These are phyloP conservation scores for Lethenteron camtschaticum DNA, from an alignment of 2,113 vertebrate genomes.

Conservation along the genomic window DNA sequence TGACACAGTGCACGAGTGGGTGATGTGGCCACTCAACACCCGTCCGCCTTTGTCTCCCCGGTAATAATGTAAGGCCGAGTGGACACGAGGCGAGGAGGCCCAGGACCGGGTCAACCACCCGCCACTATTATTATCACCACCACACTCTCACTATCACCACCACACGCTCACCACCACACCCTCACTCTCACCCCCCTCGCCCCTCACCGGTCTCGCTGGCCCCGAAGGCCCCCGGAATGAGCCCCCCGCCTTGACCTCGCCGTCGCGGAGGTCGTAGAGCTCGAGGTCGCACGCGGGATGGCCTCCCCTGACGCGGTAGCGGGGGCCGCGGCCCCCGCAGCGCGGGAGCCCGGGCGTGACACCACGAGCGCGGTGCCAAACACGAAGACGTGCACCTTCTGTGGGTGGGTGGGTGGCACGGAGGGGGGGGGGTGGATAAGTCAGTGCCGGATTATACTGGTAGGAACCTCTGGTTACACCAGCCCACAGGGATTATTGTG, in stretches of 20 bases:
- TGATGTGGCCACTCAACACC: too few species aligned
- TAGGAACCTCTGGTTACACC: too few species aligned
- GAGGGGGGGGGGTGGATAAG: background rate
- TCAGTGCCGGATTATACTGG: background rate
- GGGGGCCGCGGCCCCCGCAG: slow-evolving; percentile 24
- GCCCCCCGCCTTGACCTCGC: slow-evolving; percentile 26
- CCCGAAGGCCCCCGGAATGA: slow-evolving; percentile 35
- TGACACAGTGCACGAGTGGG: too few species aligned
- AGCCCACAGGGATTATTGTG: too few species aligned
- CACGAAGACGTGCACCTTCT: slow-evolving; percentile 43
- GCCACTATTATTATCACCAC: too few species aligned
- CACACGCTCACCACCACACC: too few species aligned
- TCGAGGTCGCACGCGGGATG: slow-evolving; percentile 25
- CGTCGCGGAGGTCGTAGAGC: slow-evolving; percentile 39
- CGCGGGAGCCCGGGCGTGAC: slow-evolving; percentile 20
- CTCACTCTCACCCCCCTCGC: too few species aligned
- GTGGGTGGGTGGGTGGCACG: background rate
- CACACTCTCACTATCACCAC: too few species aligned
- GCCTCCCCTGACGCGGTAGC: slow-evolving; percentile 25
- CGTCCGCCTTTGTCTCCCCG: too few species aligned
- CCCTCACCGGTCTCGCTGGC: background rate
- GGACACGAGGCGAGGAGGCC: too few species aligned
- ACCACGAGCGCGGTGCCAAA: slow-evolving; percentile 38
- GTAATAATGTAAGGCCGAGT: too few species aligned
- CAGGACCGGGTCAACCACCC: too few species aligned